A percentile compares a stretch with the other conserved stretches of the same genome.
phyloP scores from a whole-genome alignment of 2,888 invertebrate genomes.

The Trissoscelio sp. region DNA sequence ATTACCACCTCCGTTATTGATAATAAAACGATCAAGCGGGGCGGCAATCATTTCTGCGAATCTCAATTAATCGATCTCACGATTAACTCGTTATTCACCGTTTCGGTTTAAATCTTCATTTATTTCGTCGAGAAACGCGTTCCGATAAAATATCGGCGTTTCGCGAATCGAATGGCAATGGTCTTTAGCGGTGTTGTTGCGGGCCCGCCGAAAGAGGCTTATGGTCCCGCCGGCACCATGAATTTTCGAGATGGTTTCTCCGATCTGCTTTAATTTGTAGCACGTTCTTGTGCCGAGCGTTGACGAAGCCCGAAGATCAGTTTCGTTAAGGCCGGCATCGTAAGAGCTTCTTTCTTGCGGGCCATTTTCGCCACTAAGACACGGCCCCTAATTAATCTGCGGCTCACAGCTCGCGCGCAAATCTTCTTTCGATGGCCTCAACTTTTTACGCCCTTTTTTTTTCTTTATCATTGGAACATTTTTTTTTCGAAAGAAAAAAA shows the following conservation, averaged over 20 bases:
- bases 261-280: slow-evolving; percentile 82
- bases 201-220: slow-evolving; percentile 30
- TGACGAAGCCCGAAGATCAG: slow-evolving; percentile 73
- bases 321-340: slow-evolving; percentile 70
- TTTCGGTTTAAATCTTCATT: slow-evolving; percentile 47
- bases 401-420: slow-evolving; percentile 57
- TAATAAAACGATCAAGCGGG: slow-evolving; percentile 47
- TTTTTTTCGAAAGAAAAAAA: neutral
- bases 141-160: slow-evolving; percentile 46
- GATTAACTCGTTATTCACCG: slow-evolving; percentile 48
- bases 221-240: slow-evolving; percentile 49
- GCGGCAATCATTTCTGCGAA: slow-evolving; percentile 43
- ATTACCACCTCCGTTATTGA: slow-evolving; percentile 52
- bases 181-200: slow-evolving; percentile 20
- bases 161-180: slow-evolving; percentile 56
- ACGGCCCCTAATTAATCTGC: slow-evolving; percentile 82
- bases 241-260: slow-evolving; percentile 80
- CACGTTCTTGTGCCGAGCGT: slow-evolving; percentile 80
- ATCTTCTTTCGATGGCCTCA: slow-evolving; percentile 24
- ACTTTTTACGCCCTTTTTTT: neutral
- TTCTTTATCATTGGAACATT: neutral
- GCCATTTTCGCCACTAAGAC: slow-evolving; percentile 81
- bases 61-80: slow-evolving; percentile 50
- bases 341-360: slow-evolving; percentile 68
- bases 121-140: slow-evolving; percentile 38